A percentile compares a stretch with the other conserved stretches of the same genome.
These are phyloP conservation scores for Meles meles DNA, from an alignment of 2,113 vertebrate genomes.

Conservation along the genomic window DNA sequence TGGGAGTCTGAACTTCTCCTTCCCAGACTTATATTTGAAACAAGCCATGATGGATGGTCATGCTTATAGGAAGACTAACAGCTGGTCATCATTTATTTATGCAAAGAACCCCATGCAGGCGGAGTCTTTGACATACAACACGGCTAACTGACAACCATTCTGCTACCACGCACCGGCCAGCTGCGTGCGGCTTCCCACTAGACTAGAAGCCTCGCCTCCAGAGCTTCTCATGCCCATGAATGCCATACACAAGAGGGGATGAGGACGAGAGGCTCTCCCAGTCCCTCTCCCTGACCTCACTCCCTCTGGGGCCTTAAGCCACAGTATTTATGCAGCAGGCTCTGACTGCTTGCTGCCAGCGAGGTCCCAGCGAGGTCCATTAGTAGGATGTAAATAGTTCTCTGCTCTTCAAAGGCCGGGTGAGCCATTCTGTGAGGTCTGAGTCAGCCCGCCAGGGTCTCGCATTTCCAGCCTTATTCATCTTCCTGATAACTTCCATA, in stretches of 20 bases:
- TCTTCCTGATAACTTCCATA: constrained; percentile 73
- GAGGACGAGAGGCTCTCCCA: neutral
- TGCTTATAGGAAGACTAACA: constrained; percentile 52
- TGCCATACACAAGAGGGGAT: neutral
- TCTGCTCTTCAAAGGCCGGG: constrained; percentile 66
- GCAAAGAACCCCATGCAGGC: neutral
- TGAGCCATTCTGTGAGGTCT: constrained; percentile 59
- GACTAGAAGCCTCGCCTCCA: neutral
- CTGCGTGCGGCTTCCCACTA: neutral
- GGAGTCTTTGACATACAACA: neutral
- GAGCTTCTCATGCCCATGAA: neutral
- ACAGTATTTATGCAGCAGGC: constrained; percentile 2
- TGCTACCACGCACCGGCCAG: neutral
- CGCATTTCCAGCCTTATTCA: constrained; percentile 52
- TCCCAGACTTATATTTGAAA: constrained; percentile 65
- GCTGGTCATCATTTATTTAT: constrained; percentile 60
- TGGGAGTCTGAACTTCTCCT: constrained; percentile 55
- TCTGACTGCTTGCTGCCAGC: neutral
- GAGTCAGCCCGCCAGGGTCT: constrained; percentile 42
- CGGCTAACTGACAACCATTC: neutral
- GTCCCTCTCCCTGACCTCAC: neutral
- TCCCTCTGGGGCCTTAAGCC: neutral
- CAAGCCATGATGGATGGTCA: constrained; percentile 57
- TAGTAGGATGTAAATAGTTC: constrained; percentile 68
- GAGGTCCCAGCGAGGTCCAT: constrained; percentile 30